phyloP scores from a whole-genome alignment of 2,888 invertebrate genomes.

The Ditula angustiorana region DNA sequence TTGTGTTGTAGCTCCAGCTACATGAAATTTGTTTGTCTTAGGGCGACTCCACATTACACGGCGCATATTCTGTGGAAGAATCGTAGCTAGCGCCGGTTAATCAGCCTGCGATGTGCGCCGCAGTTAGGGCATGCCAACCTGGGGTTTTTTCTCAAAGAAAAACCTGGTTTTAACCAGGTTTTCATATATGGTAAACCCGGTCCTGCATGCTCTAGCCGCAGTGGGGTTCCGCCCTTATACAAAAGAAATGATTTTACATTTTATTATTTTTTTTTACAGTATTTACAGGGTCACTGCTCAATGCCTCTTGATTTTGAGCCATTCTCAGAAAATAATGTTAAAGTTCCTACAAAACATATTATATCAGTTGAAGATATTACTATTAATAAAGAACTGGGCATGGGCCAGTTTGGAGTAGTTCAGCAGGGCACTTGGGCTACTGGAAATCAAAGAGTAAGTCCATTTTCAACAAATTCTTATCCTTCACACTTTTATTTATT shows the following conservation, averaged over 20 bases:
- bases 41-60: too few species aligned
- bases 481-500: neutral
- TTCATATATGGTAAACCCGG: too few species aligned
- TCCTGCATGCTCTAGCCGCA: too few species aligned
- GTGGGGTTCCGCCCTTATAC: too few species aligned
- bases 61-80: too few species aligned
- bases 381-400: constrained; percentile 97
- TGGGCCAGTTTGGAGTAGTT: constrained; percentile 99
- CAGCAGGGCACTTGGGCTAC: constrained; percentile 99
- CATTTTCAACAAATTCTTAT: neutral
- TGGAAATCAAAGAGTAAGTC: constrained; percentile 93
- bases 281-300: constrained; percentile 57
- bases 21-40: too few species aligned
- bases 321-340: constrained; percentile 73
- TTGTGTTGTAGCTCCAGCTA: too few species aligned
- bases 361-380: constrained; percentile 96
- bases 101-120: too few species aligned
- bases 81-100: too few species aligned
- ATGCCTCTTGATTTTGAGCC: constrained; percentile 61
- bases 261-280: constrained; percentile 49
- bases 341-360: constrained; percentile 94
- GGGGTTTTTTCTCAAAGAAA: too few species aligned
- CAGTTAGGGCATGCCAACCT: too few species aligned
- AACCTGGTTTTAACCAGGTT: too few species aligned
- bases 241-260: neutral